Percentiles rank a stretch among this genome's conserved stretches.
These are phyloP conservation scores for Sarcophaga peregrina DNA, from an alignment of 1,140 invertebrate genomes.

Conservation along the genomic window DNA sequence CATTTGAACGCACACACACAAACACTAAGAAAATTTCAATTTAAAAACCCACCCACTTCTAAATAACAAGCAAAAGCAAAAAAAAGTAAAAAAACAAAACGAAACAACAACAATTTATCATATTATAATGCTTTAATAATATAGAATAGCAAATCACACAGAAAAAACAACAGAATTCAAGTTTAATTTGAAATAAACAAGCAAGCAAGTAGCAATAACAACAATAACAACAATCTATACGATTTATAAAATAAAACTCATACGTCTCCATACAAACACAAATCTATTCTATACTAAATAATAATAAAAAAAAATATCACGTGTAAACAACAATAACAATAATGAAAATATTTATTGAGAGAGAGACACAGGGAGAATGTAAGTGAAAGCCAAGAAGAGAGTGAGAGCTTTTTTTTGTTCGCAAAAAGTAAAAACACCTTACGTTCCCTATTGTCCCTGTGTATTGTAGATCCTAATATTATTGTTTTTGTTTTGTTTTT, in stretches of 20 bases:
- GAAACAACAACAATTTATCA: neutral
- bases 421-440: neutral
- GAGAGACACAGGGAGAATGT: no score
- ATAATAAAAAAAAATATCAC: neutral
- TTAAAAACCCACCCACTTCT: neutral
- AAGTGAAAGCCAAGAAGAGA: neutral
- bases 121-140: no score
- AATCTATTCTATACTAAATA: neutral
- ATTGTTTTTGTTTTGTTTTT: no score
- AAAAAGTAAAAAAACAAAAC: neutral
- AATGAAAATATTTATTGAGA: neutral
- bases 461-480: no score
- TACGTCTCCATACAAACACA: no score
- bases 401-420: neutral
- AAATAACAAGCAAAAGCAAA: neutral
- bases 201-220: neutral
- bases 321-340: neutral
- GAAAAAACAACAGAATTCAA: conserved; percentile 13
- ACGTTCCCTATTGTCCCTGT: no score
- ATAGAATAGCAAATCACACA: neutral
- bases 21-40: neutral
- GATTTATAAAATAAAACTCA: no score
- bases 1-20: neutral
- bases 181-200: conserved; percentile 13
- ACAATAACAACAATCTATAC: neutral